phyloP scores from a whole-genome alignment of 2,888 invertebrate species.

The Ptilodon capucinus region DNA sequence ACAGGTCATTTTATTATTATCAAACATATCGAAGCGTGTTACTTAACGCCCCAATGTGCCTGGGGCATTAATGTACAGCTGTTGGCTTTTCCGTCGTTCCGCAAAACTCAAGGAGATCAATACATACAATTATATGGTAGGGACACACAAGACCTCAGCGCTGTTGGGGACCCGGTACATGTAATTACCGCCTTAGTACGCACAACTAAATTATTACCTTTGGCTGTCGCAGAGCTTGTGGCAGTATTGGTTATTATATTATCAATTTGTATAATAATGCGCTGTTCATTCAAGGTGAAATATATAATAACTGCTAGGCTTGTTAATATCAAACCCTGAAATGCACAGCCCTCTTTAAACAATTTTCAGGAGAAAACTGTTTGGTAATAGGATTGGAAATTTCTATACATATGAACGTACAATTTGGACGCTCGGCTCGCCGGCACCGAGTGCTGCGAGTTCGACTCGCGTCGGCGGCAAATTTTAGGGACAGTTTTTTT shows the following conservation, averaged over 20 bases:
- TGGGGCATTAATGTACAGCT: conserved; percentile 52
- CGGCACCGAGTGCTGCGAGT: no score
- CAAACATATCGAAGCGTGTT: no score
- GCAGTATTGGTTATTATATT: neutral
- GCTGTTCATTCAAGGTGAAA: conserved; percentile 10
- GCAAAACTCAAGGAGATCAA: conserved; percentile 75
- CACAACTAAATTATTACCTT: conserved; percentile 4
- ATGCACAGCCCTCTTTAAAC: no score
- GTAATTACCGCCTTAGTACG: conserved; percentile 43
- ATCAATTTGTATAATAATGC: conserved; percentile 7
- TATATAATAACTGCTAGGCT: neutral
- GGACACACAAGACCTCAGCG: conserved; percentile 43
- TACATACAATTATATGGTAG: conserved; percentile 58
- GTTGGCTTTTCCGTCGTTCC: conserved; percentile 65
- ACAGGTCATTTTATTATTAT: no score
- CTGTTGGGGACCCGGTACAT: conserved; percentile 41
- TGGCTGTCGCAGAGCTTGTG: neutral
- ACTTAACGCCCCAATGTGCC: no score
- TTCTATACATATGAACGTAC: no score
- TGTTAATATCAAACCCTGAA: neutral
- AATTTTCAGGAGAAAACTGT: neutral
- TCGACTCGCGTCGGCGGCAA: no score
- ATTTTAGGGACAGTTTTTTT: no score
- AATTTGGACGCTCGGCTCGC: no score
- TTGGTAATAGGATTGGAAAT: no score